A percentile compares a stretch with the other conserved stretches of the same genome.
Evolutionary conservation across 2,797 vertebrate genomes (phyloP).

Genomic region (Melanotaenia maccullochi): DNA sequence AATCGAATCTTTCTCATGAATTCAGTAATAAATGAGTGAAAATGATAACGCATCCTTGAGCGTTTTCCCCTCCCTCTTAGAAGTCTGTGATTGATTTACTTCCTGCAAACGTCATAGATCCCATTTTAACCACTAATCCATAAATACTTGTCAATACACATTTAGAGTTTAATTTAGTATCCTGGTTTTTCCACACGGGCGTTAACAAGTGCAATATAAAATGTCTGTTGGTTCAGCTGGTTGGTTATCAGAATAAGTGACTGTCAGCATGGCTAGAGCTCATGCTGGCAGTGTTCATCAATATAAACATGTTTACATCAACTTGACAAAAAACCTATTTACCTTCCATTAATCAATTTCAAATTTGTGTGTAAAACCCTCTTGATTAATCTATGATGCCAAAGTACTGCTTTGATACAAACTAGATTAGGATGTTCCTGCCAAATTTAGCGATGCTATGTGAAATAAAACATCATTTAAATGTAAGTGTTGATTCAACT

Average conservation of each 20-base stretch:
- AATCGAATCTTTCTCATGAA: constrained; percentile 8
- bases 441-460: background rate
- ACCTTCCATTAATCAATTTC: constrained; percentile 15
- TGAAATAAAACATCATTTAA: constrained; percentile 1
- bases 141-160: constrained; percentile 44
- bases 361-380: constrained; percentile 18
- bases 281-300: background rate
- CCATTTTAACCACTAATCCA: constrained; percentile 9
- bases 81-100: constrained; percentile 38
- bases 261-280: constrained; percentile 9
- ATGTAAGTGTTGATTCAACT: constrained; percentile 16
- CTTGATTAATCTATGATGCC: constrained; percentile 25
- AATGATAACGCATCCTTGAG: background rate
- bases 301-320: constrained; percentile 18
- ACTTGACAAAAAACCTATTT: constrained; percentile 21
- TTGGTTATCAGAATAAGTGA: constrained; percentile 33
- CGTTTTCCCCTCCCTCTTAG: background rate
- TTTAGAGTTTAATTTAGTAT: constrained; percentile 24
- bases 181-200: constrained; percentile 26
- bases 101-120: constrained; percentile 39
- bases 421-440: constrained; percentile 17
- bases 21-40: constrained; percentile 14
- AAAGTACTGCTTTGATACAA: constrained; percentile 15
- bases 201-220: constrained; percentile 25
- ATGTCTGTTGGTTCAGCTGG: constrained; percentile 19